A percentile compares a stretch with the other conserved stretches of the same genome.
Conservation (phyloP, 2,113 vertebrate species). For the Pyxicephalus adspersus region DNA sequence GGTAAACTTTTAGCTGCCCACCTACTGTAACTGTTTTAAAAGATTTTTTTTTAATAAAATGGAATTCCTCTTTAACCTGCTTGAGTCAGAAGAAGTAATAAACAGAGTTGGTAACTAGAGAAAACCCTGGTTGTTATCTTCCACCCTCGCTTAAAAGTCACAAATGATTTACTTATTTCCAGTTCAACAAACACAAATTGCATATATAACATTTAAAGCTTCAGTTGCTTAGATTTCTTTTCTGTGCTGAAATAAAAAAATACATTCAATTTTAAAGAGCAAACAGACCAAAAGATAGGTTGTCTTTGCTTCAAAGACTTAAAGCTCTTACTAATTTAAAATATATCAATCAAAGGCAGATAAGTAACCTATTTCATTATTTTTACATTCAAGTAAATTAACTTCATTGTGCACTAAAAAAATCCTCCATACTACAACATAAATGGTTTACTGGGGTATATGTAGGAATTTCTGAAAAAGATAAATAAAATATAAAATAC, state of each 20-base stretch:
- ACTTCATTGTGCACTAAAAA: not conserved
- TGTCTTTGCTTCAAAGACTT: not conserved
- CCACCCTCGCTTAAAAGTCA: not conserved
- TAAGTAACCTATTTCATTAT: not conserved
- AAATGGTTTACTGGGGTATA: not conserved
- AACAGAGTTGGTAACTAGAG: not conserved
- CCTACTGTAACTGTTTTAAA: too few species aligned
- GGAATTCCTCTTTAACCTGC: not conserved
- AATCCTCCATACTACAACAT: not conserved
- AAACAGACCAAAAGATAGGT: constrained; percentile 25
- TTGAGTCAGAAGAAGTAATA: not conserved
- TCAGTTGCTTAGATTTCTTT: constrained; percentile 17
- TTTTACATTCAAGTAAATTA: not conserved
- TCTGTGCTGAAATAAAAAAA: constrained; percentile 39
- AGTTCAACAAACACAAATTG: constrained; percentile 70
- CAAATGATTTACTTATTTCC: constrained; percentile 62
- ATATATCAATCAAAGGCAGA: constrained; percentile 14
- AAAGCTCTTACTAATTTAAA: not conserved
- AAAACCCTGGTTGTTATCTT: not conserved
- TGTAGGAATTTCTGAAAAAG: not conserved
- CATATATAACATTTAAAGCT: constrained; percentile 62
- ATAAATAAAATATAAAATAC: not conserved
- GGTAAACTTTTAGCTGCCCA: too few species aligned
- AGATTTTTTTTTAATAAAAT: too few species aligned
- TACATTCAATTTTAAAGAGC: constrained; percentile 50